Percentiles rank a stretch among this genome's conserved stretches.
Conservation (phyloP, 2,797 vertebrate genomes). For the Carduelis carduelis region DNA sequence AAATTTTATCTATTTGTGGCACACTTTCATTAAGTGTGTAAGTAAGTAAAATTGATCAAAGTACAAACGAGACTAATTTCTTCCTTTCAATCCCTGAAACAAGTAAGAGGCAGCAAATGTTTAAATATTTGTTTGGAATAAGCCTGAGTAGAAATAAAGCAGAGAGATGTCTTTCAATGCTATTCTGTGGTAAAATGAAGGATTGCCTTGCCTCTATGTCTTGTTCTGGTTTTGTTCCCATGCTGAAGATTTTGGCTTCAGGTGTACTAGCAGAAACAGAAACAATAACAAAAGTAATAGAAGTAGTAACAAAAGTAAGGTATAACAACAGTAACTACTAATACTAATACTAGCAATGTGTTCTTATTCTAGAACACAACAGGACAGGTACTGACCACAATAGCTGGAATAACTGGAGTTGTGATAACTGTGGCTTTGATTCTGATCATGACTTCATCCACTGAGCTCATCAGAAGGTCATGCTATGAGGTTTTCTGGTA, state of each 20-base stretch:
- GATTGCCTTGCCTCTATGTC: background rate
- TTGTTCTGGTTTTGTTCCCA: background rate
- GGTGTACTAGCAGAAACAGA: background rate
- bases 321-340: background rate
- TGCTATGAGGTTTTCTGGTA: constrained; percentile 83
- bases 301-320: background rate
- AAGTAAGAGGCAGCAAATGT: background rate
- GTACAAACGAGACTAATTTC: background rate
- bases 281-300: background rate
- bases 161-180: background rate
- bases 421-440: constrained; percentile 76
- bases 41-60: background rate
- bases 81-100: background rate
- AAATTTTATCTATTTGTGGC: background rate
- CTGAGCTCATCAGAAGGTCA: constrained; percentile 70
- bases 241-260: background rate
- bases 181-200: background rate
- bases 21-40: background rate
- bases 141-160: background rate
- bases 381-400: constrained; percentile 64
- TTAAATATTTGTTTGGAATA: background rate
- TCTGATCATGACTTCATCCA: constrained; percentile 80
- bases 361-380: constrained; percentile 64
- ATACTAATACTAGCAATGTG: background rate
- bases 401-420: constrained; percentile 77